Conservation (phyloP, 2,888 invertebrate genomes). For the Paralinhomoeus sp. region DNA sequence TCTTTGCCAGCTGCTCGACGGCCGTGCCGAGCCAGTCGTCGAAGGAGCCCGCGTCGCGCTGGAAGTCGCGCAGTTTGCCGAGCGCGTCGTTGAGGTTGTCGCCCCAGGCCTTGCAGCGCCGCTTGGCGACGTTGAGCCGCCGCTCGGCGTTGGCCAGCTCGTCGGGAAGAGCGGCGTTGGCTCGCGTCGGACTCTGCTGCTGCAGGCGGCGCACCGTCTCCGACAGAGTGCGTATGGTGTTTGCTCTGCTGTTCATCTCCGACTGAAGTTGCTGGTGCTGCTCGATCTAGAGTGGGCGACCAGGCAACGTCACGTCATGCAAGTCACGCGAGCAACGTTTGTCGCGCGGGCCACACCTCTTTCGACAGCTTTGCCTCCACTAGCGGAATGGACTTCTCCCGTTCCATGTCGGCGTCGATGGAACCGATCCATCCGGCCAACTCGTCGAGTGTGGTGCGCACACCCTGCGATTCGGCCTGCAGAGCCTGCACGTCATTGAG, state of each 20-base stretch:
- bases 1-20: constrained; percentile 76
- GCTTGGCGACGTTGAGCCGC: background rate
- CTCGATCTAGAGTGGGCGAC: constrained; percentile 41
- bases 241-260: constrained; percentile 62
- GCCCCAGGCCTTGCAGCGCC: constrained; percentile 35
- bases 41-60: constrained; percentile 65
- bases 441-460: too few species aligned
- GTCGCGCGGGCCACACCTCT: too few species aligned
- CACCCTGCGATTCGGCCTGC: too few species aligned
- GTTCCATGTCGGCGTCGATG: too few species aligned
- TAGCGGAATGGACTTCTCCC: too few species aligned
- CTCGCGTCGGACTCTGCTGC: background rate
- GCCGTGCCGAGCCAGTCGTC: constrained; percentile 64
- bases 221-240: constrained; percentile 32
- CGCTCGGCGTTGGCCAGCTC: background rate
- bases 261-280: constrained; percentile 57
- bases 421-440: too few species aligned
- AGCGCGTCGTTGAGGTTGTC: constrained; percentile 76
- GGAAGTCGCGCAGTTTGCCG: constrained; percentile 52
- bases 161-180: background rate
- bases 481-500: too few species aligned
- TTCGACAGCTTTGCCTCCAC: too few species aligned
- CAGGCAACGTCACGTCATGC: too few species aligned
- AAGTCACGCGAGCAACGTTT: too few species aligned
- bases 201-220: background rate